Evolutionary conservation across 2,113 vertebrate genomes (phyloP), one percentile per base, ranked within the genome.

Genomic region (Fulica atra): DNA sequence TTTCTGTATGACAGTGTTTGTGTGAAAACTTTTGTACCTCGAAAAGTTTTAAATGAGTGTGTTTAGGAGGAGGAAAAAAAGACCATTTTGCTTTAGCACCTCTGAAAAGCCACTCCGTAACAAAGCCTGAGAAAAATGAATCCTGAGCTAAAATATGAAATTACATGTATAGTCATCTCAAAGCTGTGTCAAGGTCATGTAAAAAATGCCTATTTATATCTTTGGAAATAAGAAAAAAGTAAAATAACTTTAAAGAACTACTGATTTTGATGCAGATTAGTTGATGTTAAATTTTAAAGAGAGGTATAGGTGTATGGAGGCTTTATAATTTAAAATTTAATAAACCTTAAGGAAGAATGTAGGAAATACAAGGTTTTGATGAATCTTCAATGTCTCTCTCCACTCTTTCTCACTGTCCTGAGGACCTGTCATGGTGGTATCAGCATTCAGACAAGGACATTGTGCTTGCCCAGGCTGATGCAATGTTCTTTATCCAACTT

Each of bases 41-140:
- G 50, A 92, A 77, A 76, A 46, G 17, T 69, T 93, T 72, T 16
- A 79, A 65, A 53, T 82, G 4, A 42, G 3, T 42, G 19, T 79
- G 12, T 71, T 48, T 60, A 50, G 54, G 12, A 76, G 26, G 14
- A 73, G 24, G 21, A 84, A 11, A 63, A 65, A 69, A 91, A 36
- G n/a, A n/a, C 3, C 3, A 36, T 60, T 86, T 86, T 60, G 6
- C 31, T 7, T 25, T 63, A 60, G 13, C 0, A 0, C 21, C 35
- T 64, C 63, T 51, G 31, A 65, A 76, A 80, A 70, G 35, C 35
- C 6, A 35, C 11, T 57, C 76, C 42, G 50, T 42, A 57, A 74
- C 33, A 18, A 81, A 78, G 11, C 8, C 23, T 81, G 48, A 73
- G 57, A 68, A 77, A 77, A 40, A 0, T 8, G 82, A 76, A 59